Evolutionary conservation across 2,113 vertebrate species (phyloP).

Genomic region (Scopus umbretta): DNA sequence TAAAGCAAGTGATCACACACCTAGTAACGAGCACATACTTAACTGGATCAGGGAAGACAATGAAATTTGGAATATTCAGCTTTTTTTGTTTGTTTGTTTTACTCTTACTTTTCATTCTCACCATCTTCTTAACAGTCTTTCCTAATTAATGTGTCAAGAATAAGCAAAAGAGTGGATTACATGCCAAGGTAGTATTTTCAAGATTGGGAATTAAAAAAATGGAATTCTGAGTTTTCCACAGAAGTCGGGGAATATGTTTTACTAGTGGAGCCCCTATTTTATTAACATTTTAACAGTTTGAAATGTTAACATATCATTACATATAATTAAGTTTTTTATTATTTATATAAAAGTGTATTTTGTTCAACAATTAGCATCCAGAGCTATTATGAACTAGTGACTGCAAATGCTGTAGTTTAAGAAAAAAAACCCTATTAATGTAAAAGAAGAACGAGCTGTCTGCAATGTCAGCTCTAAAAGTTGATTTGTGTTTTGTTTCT

Average conservation of each 20-base stretch:
- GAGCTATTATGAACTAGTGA: neutral
- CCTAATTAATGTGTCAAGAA: neutral
- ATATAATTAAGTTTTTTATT: neutral
- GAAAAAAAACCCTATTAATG: neutral
- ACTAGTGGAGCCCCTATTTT: neutral
- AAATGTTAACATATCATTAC: neutral
- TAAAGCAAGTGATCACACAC: fast-evolving
- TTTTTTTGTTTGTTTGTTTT: neutral
- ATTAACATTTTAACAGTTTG: neutral
- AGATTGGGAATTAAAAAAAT: neutral
- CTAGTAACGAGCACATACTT: neutral
- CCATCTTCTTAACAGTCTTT: neutral
- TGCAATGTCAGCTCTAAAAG: neutral
- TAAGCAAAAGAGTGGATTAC: neutral
- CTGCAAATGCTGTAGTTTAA: neutral
- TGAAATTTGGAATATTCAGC: neutral
- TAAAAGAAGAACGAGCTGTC: neutral
- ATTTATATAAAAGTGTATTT: neutral
- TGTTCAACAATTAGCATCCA: neutral
- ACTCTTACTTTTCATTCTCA: neutral
- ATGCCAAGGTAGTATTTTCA: neutral
- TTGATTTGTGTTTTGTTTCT: neutral
- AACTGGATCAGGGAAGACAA: neutral
- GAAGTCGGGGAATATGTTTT: neutral
- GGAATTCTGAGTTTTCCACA: neutral